These are phyloP conservation scores for Dysdera silvatica DNA, from an alignment of 1,140 invertebrate genomes.

Conservation along the genomic window DNA sequence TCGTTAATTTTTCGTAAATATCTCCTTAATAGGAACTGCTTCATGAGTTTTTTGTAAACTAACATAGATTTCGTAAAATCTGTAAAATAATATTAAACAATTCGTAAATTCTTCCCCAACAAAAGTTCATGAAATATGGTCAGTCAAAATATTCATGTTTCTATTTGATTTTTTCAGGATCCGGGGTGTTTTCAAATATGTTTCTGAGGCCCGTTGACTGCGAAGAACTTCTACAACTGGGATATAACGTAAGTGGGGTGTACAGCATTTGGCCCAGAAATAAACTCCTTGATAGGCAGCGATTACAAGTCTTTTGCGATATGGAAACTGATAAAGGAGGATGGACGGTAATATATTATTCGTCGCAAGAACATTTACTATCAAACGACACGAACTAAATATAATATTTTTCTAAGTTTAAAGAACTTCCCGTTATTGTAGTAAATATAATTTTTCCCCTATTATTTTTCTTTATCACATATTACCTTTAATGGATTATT, in stretches of 20 bases:
- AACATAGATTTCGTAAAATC: too few relatives aligned
- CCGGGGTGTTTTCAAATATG: not conserved
- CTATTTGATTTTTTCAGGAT: not conserved
- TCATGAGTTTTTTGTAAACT: too few relatives aligned
- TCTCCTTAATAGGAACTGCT: too few relatives aligned
- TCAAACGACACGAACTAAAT: not conserved
- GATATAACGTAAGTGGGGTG: constrained; percentile 72
- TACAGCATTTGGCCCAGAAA: constrained; percentile 45
- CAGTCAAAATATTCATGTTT: not conserved
- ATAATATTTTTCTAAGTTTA: not conserved
- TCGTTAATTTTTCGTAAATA: too few relatives aligned
- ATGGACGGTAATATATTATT: not conserved
- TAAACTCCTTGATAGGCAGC: not conserved
- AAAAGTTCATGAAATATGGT: not conserved
- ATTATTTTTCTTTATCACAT: too few relatives aligned
- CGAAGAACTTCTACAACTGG: constrained; percentile 56
- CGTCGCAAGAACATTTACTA: not conserved
- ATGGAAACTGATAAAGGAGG: not conserved
- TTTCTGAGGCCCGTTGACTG: not conserved
- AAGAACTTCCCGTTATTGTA: too few relatives aligned
- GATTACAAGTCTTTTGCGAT: not conserved
- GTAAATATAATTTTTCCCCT: too few relatives aligned
- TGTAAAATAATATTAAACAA: too few relatives aligned
- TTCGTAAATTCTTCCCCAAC: too few relatives aligned
- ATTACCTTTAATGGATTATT: too few relatives aligned